phyloP scores from a whole-genome alignment of 2,888 invertebrate species.

The Xylota sylvarum region DNA sequence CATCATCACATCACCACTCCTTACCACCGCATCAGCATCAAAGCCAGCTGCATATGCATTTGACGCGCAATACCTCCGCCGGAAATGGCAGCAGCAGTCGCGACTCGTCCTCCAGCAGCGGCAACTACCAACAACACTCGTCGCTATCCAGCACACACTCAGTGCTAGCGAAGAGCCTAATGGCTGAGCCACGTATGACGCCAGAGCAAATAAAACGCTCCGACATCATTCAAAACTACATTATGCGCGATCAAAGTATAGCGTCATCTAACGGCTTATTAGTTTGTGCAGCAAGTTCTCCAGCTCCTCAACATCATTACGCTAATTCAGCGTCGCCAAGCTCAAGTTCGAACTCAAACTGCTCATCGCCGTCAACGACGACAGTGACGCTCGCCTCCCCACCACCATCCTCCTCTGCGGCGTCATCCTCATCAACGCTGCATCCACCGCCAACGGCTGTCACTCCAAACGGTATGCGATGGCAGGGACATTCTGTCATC shows the following conservation, averaged over 20 bases:
- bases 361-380: conserved; percentile 83
- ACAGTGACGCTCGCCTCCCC: conserved; percentile 82
- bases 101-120: conserved; percentile 77
- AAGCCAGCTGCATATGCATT: conserved; percentile 86
- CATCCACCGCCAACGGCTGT: conserved; percentile 80
- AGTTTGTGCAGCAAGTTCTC: conserved; percentile 79
- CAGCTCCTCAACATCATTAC: conserved; percentile 78
- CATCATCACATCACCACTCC: conserved; percentile 76
- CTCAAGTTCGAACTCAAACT: conserved; percentile 80
- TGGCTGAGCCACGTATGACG: conserved; percentile 97
- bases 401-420: conserved; percentile 78
- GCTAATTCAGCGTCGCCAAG: conserved; percentile 77
- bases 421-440: conserved; percentile 75
- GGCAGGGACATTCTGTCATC: conserved; percentile 87
- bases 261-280: conserved; percentile 78
- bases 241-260: conserved; percentile 89
- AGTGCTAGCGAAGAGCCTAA: conserved; percentile 94
- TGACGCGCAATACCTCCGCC: conserved; percentile 86
- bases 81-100: conserved; percentile 78
- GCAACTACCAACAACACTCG: conserved; percentile 83
- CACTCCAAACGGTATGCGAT: conserved; percentile 82
- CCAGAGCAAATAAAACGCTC: conserved; percentile 96
- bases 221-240: conserved; percentile 96
- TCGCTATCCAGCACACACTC: conserved; percentile 94
- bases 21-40: conserved; percentile 79